Evolutionary conservation across 2,797 vertebrate species (phyloP), one percentile per base, ranked within the genome.

Genomic region (Morus bassanus): DNA sequence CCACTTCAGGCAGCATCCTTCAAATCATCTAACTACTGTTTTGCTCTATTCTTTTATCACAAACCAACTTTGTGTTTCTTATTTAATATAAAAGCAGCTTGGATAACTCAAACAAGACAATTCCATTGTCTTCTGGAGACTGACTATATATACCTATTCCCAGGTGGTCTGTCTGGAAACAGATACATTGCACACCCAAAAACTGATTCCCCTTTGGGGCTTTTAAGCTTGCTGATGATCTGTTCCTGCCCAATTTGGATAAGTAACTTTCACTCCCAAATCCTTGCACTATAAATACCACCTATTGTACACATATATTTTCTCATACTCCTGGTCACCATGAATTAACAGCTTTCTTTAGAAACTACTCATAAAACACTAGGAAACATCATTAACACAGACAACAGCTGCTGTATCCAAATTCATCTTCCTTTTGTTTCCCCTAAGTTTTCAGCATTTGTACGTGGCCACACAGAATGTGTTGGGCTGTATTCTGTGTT

Each of bases 391-490:
- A 89, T 39, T 67, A 85, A 43, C 37, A 61, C 10, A 76, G 73
- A 54, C 3, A 2, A 50, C 30, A 91, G 78, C 68, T 83, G 54
- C 63, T 48, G 7, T 13, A 54, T 6, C 18, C 22, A 76, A 82
- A 91, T 45, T 33, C 18, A n/a, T 22, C 77, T 43, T 81, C 33
- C 7, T 31, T 70, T 31, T 67, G 30, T 48, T 33, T 13, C n/a
- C 25, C 21, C 41, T 59, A 54, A 7, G 13, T 3, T 73, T 31
- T 45, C 39, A 92, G 70, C 60, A 51, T 19, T 37, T 35, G 16
- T 48, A 57, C 0, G 0, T 22, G 45, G 57, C 43, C 33, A 13
- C 0, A 1, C 2, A 18, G 21, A 57, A 51, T 1, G 11, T 3
- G 4, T 2, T 12, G 39, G 31, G 43, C 60, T 73, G 10, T 12